These are phyloP conservation scores for Leucoraja erinaceus DNA, from an alignment of 2,113 vertebrate genomes.

Conservation along the genomic window DNA sequence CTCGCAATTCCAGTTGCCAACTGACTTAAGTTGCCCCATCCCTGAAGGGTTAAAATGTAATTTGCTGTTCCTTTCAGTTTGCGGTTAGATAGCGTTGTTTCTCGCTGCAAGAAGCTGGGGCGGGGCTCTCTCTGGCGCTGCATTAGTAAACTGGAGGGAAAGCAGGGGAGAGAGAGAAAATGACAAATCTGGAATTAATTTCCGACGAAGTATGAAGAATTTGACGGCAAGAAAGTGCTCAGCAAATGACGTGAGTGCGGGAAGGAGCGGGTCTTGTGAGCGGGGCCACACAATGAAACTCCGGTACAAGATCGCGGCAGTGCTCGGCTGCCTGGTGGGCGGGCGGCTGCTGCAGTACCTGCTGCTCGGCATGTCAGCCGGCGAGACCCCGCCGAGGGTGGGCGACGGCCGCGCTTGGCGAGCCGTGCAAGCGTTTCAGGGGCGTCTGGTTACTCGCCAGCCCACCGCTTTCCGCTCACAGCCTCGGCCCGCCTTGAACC, in stretches of 20 bases:
- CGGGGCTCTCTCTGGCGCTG: background rate
- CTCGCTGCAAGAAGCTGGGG: background rate
- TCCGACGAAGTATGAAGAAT: conserved; percentile 20
- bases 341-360: conserved; percentile 51
- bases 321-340: conserved; percentile 47
- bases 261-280: conserved; percentile 27
- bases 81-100: background rate
- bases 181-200: conserved; percentile 28
- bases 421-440: background rate
- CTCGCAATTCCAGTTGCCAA: background rate
- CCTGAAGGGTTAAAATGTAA: background rate
- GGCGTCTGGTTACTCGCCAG: too few species aligned
- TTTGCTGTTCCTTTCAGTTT: background rate
- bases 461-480: background rate
- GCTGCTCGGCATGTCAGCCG: conserved; percentile 43
- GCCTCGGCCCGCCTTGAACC: background rate
- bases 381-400: conserved; percentile 35
- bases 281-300: conserved; percentile 52
- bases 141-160: background rate
- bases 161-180: background rate
- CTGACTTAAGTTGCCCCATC: background rate
- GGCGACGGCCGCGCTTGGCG: background rate
- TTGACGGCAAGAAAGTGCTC: conserved; percentile 1
- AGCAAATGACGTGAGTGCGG: conserved; percentile 37
- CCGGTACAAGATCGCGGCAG: conserved; percentile 50